Evolutionary conservation across 1,140 invertebrate genomes (phyloP).

Genomic region (Adoxophyes honmai): DNA sequence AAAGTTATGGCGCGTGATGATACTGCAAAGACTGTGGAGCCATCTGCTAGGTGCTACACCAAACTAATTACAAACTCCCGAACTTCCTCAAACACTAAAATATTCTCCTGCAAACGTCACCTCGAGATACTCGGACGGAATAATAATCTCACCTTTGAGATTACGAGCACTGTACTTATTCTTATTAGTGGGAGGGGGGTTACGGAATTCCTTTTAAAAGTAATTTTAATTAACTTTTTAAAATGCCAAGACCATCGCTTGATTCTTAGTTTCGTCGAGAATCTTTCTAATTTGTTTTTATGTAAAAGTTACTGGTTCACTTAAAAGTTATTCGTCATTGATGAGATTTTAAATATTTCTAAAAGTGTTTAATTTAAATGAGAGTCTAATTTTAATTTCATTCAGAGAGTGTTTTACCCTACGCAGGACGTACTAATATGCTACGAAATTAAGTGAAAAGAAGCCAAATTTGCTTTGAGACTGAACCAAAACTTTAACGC

Average conservation of each 20-base stretch:
- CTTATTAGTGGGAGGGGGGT: background rate
- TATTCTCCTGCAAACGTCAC: slow-evolving; percentile 72
- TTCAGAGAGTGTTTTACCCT: too few species aligned
- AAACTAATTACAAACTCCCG: slow-evolving; percentile 72
- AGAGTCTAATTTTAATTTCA: too few species aligned
- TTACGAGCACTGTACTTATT: slow-evolving; percentile 4
- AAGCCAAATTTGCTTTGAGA: too few species aligned
- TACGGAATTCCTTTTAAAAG: background rate
- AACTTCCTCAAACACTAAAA: slow-evolving; percentile 74
- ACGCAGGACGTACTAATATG: too few species aligned
- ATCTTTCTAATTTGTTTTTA: too few species aligned
- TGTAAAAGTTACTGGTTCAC: too few species aligned
- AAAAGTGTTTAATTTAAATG: too few species aligned
- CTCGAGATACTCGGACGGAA: slow-evolving; percentile 51
- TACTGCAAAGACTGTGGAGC: slow-evolving; percentile 61
- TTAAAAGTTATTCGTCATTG: too few species aligned
- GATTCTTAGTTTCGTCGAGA: too few species aligned
- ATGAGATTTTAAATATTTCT: too few species aligned
- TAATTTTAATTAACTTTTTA: background rate
- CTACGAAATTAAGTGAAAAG: too few species aligned
- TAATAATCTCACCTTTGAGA: slow-evolving; percentile 37
- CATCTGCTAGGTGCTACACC: slow-evolving; percentile 50
- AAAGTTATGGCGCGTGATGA: slow-evolving; percentile 73
- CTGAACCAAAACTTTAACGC: too few species aligned
- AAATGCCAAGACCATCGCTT: background rate